phyloP scores from a whole-genome alignment of 2,888 invertebrate species.

The Octodonta nipae region DNA sequence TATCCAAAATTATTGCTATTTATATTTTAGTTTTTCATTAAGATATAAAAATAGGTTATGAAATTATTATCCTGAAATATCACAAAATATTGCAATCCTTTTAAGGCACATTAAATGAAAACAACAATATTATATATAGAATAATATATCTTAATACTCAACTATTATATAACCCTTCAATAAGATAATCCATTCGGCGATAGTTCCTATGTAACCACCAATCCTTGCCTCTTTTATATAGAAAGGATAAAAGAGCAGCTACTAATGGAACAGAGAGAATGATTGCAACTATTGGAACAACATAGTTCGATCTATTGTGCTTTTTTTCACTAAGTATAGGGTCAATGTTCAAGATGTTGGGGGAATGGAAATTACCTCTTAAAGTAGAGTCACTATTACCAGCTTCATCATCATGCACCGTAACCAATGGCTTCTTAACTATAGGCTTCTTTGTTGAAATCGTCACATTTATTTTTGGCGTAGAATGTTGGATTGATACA shows the following conservation, averaged over 20 bases:
- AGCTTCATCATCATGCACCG: conserved; percentile 12
- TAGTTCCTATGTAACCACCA: conserved; percentile 80
- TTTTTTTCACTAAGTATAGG: conserved; percentile 12
- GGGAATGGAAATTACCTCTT: conserved; percentile 4
- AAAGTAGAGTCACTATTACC: no score
- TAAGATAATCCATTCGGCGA: conserved; percentile 73
- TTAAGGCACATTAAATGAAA: conserved; percentile 14
- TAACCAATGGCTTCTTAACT: conserved; percentile 12
- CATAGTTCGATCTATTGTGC: conserved; percentile 43
- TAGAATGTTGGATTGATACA: no score
- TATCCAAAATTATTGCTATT: no score
- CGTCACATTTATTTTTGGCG: no score
- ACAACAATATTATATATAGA: conserved; percentile 2
- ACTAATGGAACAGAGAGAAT: conserved; percentile 64
- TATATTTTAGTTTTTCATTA: no score
- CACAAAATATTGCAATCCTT: conserved; percentile 20
- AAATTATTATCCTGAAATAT: conserved; percentile 19
- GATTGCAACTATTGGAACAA: conserved; percentile 61
- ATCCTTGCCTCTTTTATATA: conserved; percentile 58
- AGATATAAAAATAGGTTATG: conserved; percentile 12
- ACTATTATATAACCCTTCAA: conserved; percentile 83
- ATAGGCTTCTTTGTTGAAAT: conserved; percentile 4
- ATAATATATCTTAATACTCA: conserved; percentile 24
- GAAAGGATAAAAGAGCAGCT: conserved; percentile 51
- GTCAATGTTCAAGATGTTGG: conserved; percentile 7